Evolutionary conservation across 2,888 invertebrate species (phyloP), one percentile per base, ranked within the genome.

Genomic region (Chydorus sphaericus): DNA sequence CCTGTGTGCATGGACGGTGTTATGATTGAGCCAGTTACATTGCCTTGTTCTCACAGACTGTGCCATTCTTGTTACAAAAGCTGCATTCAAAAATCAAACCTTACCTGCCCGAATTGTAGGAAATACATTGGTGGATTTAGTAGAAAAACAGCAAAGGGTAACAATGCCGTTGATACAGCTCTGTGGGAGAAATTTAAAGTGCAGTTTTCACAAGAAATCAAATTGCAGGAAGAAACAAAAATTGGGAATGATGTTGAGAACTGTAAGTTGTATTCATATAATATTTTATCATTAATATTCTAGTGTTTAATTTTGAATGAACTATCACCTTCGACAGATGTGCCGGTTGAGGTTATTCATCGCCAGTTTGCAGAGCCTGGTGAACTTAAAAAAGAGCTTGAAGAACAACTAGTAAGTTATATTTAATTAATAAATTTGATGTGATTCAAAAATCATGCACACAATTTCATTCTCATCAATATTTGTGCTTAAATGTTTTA

Each of bases 311-410:
- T 33, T 33, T 10, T 33, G n/a, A 33, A 10, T 33, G 8, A 33
- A 33, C 33, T 33, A 14, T 33, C 33, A 8, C 7, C 36, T n/a
- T 36, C 36, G 16, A 36, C 14, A 44, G 44, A 26, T 44, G 23
- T 44, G 5, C 44, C 44, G 3, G 28, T 28, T 8, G 44, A 26
- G 11, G 16, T 28, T 4, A 44, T 44, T 23, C 44, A 44, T 26
- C n/a, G n/a, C n/a, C 44, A 44, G 26, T 44, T 44, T 44, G 44
- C 44, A 3, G 44, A 44, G 10, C 44, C 44, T 44, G 44, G 44
- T 23, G 44, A 44, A 26, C 23, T 44, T 14, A 14, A 14, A n/a
- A 44, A 44, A 44, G 44, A 44, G 44, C 28, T 44, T 44, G 44
- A 44, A n/a, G 6, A 7, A 4, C 26, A 20, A 8, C 44, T 26